Percentiles rank a stretch among this genome's conserved stretches.
phyloP scores from a whole-genome alignment of 2,888 invertebrate genomes.

The Lumbricus terrestris region DNA sequence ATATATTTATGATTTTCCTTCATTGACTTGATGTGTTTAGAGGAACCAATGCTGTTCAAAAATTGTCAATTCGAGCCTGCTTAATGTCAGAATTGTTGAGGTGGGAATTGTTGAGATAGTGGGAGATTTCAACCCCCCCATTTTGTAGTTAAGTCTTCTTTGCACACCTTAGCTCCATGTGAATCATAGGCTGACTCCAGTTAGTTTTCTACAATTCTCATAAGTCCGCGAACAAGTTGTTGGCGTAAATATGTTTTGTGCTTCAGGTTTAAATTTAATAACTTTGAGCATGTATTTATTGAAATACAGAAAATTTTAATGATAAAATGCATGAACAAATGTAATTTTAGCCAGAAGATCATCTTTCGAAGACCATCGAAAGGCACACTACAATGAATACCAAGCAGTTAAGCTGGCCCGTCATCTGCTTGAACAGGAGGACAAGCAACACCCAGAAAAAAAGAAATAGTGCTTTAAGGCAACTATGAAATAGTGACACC shows the following conservation, averaged over 20 bases:
- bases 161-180: too few species aligned
- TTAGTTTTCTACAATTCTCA: too few species aligned
- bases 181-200: too few species aligned
- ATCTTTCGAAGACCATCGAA: conserved; percentile 87
- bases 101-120: too few species aligned
- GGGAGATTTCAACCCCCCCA: too few species aligned
- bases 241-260: too few species aligned
- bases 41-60: background rate
- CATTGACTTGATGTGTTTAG: background rate
- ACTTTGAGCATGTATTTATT: background rate
- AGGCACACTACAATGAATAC: conserved; percentile 96
- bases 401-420: conserved; percentile 88
- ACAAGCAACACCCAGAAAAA: conserved; percentile 67
- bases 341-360: conserved; percentile 66
- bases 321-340: background rate
- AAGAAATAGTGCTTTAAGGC: conserved; percentile 14
- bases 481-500: background rate
- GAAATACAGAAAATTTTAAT: background rate
- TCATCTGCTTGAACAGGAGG: conserved; percentile 82
- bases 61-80: too few species aligned
- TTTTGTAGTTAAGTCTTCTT: too few species aligned
- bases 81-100: too few species aligned
- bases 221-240: too few species aligned
- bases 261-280: background rate
- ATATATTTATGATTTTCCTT: background rate